phyloP scores from a whole-genome alignment of 2,888 invertebrate genomes.

The Amblyjoppa fuscipennis region DNA sequence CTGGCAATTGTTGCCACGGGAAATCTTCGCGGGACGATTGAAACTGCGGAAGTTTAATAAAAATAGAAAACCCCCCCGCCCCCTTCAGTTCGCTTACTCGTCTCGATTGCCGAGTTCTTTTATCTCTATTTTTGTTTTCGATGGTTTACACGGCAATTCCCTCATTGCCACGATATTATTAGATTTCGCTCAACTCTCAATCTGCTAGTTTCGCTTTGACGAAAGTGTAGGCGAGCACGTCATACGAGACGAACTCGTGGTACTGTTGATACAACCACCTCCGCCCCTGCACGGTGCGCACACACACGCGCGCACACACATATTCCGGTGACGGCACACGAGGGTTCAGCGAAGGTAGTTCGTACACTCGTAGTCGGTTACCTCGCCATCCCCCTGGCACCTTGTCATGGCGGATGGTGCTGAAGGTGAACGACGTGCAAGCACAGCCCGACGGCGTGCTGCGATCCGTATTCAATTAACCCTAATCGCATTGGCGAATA shows the following conservation, averaged over 20 bases:
- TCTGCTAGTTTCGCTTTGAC: conserved; percentile 57
- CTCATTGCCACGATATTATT: not conserved
- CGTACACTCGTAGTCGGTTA: conserved; percentile 7
- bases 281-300: not conserved
- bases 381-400: conserved; percentile 19
- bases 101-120: too few relatives aligned
- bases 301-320: not conserved
- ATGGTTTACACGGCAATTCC: not conserved
- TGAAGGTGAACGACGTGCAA: conserved; percentile 51
- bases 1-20: too few relatives aligned
- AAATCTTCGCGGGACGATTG: too few relatives aligned
- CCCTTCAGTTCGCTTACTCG: too few relatives aligned
- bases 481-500: conserved; percentile 76
- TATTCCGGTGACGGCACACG: conserved; percentile 38
- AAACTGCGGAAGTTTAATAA: too few relatives aligned
- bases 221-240: conserved; percentile 31
- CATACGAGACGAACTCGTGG: conserved; percentile 28
- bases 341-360: conserved; percentile 58
- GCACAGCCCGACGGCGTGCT: conserved; percentile 52
- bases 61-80: too few relatives aligned
- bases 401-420: conserved; percentile 31
- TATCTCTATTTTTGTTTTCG: not conserved
- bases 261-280: conserved; percentile 45
- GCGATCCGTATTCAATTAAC: conserved; percentile 78
- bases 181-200: conserved; percentile 5